A percentile compares a stretch with the other conserved stretches of the same genome.
Conservation (phyloP, 2,113 vertebrate species). For the Rhegmatorhina hoffmannsi region DNA sequence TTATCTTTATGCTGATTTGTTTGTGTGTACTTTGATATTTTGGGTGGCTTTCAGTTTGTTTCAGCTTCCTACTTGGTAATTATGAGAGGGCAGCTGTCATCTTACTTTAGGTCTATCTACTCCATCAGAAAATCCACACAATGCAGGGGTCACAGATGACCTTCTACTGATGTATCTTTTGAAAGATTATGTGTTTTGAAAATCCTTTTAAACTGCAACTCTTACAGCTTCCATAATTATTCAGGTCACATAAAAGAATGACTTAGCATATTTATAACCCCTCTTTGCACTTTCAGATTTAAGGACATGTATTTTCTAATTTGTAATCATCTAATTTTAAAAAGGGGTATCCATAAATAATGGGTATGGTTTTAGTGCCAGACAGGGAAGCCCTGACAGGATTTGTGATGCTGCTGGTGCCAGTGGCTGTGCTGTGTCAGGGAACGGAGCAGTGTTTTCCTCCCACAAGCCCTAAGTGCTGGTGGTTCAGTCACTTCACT, state of each 20-base stretch:
- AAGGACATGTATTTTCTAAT: slow-evolving; percentile 50
- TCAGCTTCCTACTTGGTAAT: slow-evolving; percentile 19
- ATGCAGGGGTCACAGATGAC: slow-evolving; percentile 38
- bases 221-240: slow-evolving; percentile 43
- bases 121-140: background rate
- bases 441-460: background rate
- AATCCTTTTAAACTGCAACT: slow-evolving; percentile 46
- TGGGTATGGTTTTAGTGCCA: slow-evolving; percentile 32
- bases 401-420: background rate
- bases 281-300: slow-evolving; percentile 40
- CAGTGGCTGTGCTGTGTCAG: background rate
- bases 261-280: slow-evolving; percentile 66
- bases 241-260: slow-evolving; percentile 67
- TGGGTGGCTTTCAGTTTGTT: slow-evolving; percentile 27
- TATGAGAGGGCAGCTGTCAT: slow-evolving; percentile 26
- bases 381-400: slow-evolving; percentile 3
- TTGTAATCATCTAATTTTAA: slow-evolving; percentile 53
- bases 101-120: slow-evolving; percentile 6
- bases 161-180: slow-evolving; percentile 48
- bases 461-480: rapidly evolving
- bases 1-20: background rate
- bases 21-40: slow-evolving; percentile 13
- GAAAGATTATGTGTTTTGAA: slow-evolving; percentile 51
- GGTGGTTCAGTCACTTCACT: background rate
- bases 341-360: slow-evolving; percentile 42